A percentile compares a stretch with the other conserved stretches of the same genome.
These are phyloP conservation scores for Cuculus canorus DNA, from an alignment of 2,797 vertebrate genomes.

Conservation along the genomic window DNA sequence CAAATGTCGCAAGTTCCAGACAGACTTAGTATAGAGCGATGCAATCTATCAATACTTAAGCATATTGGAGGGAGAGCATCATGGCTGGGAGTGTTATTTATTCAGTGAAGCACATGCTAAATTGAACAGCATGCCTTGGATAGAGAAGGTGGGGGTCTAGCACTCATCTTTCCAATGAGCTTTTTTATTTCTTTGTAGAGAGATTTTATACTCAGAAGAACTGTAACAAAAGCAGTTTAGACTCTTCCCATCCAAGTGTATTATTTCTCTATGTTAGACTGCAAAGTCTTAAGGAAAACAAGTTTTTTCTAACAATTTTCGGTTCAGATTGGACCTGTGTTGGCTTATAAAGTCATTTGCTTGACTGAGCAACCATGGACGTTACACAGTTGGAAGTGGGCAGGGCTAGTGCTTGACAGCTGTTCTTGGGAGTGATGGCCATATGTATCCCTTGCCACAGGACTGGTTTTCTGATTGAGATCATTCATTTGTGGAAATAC, in stretches of 20 bases:
- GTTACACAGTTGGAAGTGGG: conserved; percentile 58
- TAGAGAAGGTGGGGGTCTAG: conserved; percentile 14
- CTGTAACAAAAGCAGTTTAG: conserved; percentile 10
- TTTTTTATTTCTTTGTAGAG: conserved; percentile 22
- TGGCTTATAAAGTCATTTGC: conserved; percentile 61
- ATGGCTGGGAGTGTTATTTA: conserved; percentile 55
- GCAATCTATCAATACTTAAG: conserved; percentile 74
- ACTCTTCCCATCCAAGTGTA: background rate
- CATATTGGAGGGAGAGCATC: conserved; percentile 55
- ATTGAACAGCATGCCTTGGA: conserved; percentile 54
- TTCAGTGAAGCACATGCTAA: conserved; percentile 66
- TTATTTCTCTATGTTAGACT: conserved; percentile 17
- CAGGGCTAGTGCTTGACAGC: conserved; percentile 64
- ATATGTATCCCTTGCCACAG: conserved; percentile 67
- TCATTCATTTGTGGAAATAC: conserved; percentile 56
- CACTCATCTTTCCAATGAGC: background rate
- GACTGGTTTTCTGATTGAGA: conserved; percentile 65
- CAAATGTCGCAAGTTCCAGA: conserved; percentile 74
- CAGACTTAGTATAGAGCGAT: conserved; percentile 31
- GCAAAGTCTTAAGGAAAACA: background rate
- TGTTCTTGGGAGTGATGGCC: conserved; percentile 64
- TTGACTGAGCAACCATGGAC: conserved; percentile 56
- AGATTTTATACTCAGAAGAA: conserved; percentile 39
- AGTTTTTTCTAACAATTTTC: conserved; percentile 37
- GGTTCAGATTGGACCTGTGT: conserved; percentile 22